These are phyloP conservation scores for Sapayoa aenigma DNA, from an alignment of 2,113 vertebrate species.

Conservation along the genomic window DNA sequence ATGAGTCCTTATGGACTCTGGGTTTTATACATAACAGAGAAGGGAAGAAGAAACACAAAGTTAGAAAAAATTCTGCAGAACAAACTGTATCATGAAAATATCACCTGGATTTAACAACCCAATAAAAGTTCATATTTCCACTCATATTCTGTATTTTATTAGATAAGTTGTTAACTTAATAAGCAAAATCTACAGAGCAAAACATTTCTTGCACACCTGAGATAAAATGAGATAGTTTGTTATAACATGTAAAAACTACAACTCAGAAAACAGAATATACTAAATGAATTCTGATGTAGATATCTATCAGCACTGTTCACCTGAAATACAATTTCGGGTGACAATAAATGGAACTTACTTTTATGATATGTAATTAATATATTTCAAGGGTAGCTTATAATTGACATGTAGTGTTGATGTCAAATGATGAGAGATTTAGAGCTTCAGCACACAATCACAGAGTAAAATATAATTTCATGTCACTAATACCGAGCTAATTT, in stretches of 20 bases:
- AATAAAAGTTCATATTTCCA: neutral
- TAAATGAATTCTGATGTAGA: neutral
- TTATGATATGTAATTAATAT: neutral
- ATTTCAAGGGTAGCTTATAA: neutral
- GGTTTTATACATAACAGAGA: neutral
- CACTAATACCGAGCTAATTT: neutral
- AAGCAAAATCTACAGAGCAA: neutral
- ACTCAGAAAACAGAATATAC: neutral
- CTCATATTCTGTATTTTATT: neutral
- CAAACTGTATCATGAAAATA: neutral
- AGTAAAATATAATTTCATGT: neutral
- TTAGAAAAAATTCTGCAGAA: neutral
- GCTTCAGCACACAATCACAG: neutral
- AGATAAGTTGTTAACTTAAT: neutral
- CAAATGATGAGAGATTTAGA: neutral
- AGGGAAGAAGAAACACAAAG: neutral
- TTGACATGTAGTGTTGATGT: neutral
- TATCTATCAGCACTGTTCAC: neutral
- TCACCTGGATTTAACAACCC: neutral
- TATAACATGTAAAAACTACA: neutral
- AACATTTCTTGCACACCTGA: neutral
- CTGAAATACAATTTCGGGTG: neutral
- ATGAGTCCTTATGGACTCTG: neutral
- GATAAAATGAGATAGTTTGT: neutral
- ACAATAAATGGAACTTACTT: neutral